Base-by-base conservation (phyloP, 2,797 vertebrate genomes). In the Tenualosa thibaudeaui region DNA sequence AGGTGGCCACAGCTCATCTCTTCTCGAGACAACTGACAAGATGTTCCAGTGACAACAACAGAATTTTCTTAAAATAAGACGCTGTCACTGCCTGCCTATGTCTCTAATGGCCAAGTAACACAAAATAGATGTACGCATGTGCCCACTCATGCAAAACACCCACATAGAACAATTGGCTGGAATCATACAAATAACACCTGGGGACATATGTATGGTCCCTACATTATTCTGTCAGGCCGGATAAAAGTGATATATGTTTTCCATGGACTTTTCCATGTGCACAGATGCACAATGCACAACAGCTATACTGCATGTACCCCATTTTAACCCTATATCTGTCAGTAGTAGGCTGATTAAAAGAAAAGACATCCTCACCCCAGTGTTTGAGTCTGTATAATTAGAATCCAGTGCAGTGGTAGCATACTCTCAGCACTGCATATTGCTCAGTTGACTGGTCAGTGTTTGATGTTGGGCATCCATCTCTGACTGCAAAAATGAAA, bases 61-160 rank as follows among this genome's bases (percentile, higher is more conserved):
- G 17, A 78, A 46, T 78, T 78, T 78, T 78, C 71, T 78, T 40
- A 22, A 68, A 68, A 68, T 68, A 37, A 31, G 62, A 26, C 26
- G 31, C 62, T 31, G 24, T 68, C 62, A 31, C 26, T 68, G 24
- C 12, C 26, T 31, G 24, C 12, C 62, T 37, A 24, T 31, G 24
- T 13, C 24, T 68, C 22, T 4, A 3, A 22, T 19, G 26, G 71
- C 12, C 71, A 78, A 15, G 37, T 78, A 78, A 78, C 12, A 43
- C 8, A n/a, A 2, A 75, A 49, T 49, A 31, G 31, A 31, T 31
- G 31, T 1, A 31, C 31, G 31, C 31, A 31, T 31, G 31, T 31
- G 1, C 65, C 31, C 65, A 71, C 26, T 37, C 24, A 37, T 3
- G 5, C 65, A 68, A 12, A 60, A 62, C 60, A 26, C 60, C n/a